These are phyloP conservation scores for Reticulitermes lucifugus DNA, from an alignment of 2,888 invertebrate genomes.

Conservation along the genomic window DNA sequence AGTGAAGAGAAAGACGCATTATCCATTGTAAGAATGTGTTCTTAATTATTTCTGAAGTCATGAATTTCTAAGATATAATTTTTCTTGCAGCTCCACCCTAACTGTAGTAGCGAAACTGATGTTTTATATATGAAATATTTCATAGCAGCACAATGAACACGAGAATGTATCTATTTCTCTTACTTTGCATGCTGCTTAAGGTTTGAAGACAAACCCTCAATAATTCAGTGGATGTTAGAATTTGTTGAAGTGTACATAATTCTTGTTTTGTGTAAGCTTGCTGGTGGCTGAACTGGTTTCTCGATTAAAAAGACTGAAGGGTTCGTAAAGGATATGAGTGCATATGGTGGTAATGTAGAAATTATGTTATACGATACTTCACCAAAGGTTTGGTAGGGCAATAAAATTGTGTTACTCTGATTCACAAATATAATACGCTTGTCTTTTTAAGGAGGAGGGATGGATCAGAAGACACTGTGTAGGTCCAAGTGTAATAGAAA, in stretches of 20 bases:
- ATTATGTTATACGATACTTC: neutral
- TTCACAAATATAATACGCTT: neutral
- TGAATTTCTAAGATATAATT: conserved; percentile 5
- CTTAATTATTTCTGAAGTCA: neutral
- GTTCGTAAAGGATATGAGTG: neutral
- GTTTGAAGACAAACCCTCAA: neutral
- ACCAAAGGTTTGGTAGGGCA: neutral
- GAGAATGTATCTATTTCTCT: neutral
- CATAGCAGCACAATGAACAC: conserved; percentile 8
- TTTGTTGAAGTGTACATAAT: conserved; percentile 3
- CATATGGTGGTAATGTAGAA: neutral
- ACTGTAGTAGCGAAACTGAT: conserved; percentile 11
- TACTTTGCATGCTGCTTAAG: neutral
- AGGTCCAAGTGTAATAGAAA: no score
- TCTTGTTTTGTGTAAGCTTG: conserved; percentile 4
- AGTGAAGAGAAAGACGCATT: neutral
- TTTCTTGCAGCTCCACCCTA: neutral
- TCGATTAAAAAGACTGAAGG: neutral
- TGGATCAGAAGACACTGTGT: neutral
- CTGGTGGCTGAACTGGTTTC: neutral
- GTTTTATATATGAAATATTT: conserved; percentile 1
- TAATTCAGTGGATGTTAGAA: neutral
- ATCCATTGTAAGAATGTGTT: neutral
- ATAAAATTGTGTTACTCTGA: neutral
- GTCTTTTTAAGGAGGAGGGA: neutral